Evolutionary conservation across 2,888 invertebrate species (phyloP).

Genomic region (Sphinx pinastri): DNA sequence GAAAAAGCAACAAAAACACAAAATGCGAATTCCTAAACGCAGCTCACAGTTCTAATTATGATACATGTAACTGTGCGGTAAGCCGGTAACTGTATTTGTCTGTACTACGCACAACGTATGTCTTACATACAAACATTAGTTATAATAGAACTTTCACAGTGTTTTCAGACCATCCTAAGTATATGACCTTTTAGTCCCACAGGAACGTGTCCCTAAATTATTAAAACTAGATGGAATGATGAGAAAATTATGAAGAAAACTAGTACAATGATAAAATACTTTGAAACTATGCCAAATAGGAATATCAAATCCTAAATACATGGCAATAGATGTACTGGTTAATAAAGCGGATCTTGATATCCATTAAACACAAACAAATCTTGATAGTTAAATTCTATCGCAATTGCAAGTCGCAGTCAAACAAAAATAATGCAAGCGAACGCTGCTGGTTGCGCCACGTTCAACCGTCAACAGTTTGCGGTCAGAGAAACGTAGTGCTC

Average conservation of each 20-base stretch:
- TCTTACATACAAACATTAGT: background rate
- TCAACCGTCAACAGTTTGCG: slow-evolving; percentile 38
- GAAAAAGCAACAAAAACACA: slow-evolving; percentile 10
- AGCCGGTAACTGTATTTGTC: background rate
- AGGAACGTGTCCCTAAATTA: no score
- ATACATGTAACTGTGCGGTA: slow-evolving; percentile 8
- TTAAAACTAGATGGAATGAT: no score
- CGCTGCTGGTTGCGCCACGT: slow-evolving; percentile 8
- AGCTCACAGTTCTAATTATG: background rate
- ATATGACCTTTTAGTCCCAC: no score
- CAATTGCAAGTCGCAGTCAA: background rate
- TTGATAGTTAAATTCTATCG: background rate
- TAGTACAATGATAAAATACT: no score
- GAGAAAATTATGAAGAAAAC: no score
- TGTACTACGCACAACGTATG: background rate
- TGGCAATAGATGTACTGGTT: no score
- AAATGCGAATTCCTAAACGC: slow-evolving; percentile 17
- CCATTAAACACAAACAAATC: background rate
- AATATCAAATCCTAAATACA: no score
- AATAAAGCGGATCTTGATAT: no score
- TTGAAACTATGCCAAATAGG: no score
- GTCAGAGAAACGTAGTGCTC: slow-evolving; percentile 46
- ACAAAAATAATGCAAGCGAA: slow-evolving; percentile 1
- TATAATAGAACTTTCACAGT: no score
- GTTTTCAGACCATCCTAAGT: no score